Percentiles rank a stretch among this genome's conserved stretches.
Evolutionary conservation across 2,797 vertebrate genomes (phyloP).

Genomic region (Pelobates cultripes): DNA sequence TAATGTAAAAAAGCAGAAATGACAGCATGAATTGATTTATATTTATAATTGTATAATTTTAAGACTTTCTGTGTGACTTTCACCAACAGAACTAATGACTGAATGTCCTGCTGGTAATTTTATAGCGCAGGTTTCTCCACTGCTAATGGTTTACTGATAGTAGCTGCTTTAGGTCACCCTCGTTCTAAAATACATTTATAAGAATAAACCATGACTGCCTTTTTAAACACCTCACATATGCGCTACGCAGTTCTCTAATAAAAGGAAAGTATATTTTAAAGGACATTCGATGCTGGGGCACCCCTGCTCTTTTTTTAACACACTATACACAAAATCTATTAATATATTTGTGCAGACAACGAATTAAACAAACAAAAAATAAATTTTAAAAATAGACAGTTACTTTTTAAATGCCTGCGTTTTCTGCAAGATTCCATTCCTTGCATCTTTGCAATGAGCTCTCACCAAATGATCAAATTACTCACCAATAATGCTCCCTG

Average conservation of each 20-base stretch:
- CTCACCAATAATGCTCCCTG: no score
- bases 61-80: constrained; percentile 78
- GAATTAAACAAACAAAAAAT: no score
- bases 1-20: constrained; percentile 79
- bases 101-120: constrained; percentile 62
- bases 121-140: constrained; percentile 55
- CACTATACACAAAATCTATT: no score
- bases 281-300: no score
- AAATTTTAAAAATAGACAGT: no score
- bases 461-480: no score
- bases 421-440: no score
- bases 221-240: constrained; percentile 26
- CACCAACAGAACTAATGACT: constrained; percentile 69
- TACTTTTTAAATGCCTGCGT: no score
- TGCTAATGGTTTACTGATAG: constrained; percentile 58
- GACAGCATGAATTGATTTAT: constrained; percentile 79
- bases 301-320: no score
- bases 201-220: constrained; percentile 37
- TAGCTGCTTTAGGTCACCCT: constrained; percentile 57
- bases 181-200: constrained; percentile 59
- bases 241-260: background rate
- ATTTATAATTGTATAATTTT: constrained; percentile 79
- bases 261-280: background rate
- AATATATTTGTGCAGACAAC: no score
- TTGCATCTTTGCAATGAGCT: no score